A percentile compares a stretch with the other conserved stretches of the same genome.
Evolutionary conservation across 2,888 invertebrate genomes (phyloP).

Genomic region (Caenorhabditis panamensis): DNA sequence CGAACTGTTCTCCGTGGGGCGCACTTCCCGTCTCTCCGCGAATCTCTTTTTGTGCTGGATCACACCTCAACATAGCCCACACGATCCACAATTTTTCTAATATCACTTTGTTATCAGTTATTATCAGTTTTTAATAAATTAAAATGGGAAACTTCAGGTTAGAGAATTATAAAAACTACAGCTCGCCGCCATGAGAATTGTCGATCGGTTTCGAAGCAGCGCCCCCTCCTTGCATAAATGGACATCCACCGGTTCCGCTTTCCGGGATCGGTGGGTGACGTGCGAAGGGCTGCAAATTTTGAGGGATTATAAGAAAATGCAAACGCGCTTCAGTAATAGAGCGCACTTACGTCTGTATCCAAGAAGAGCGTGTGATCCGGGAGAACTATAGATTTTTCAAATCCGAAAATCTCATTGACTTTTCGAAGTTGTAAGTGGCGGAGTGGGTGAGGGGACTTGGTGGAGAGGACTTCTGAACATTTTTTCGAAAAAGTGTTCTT

Average conservation of each 20-base stretch:
- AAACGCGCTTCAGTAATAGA: no score
- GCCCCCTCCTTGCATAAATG: constrained; percentile 70
- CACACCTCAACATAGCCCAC: not conserved
- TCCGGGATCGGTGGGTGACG: constrained; percentile 29
- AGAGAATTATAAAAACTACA: constrained; percentile 11
- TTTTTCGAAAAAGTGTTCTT: no score
- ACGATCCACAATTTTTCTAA: not conserved
- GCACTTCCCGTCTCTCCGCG: not conserved
- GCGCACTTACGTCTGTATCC: constrained; percentile 37
- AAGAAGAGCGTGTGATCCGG: constrained; percentile 74
- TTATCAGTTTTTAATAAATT: no score
- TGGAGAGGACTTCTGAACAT: constrained; percentile 60
- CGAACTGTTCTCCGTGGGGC: not conserved
- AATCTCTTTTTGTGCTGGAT: not conserved
- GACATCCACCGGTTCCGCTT: constrained; percentile 65
- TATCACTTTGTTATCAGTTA: not conserved
- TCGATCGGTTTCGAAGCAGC: constrained; percentile 24
- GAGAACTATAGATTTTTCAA: constrained; percentile 72
- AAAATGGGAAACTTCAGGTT: no score
- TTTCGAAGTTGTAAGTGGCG: constrained; percentile 68
- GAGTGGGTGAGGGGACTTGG: constrained; percentile 71
- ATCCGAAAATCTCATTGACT: constrained; percentile 71
- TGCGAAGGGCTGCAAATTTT: constrained; percentile 52
- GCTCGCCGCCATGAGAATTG: constrained; percentile 16
- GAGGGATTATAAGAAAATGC: no score